Evolutionary conservation across 2,113 vertebrate genomes (phyloP), one percentile per base, ranked within the genome.

Genomic region (Podiceps cristatus): DNA sequence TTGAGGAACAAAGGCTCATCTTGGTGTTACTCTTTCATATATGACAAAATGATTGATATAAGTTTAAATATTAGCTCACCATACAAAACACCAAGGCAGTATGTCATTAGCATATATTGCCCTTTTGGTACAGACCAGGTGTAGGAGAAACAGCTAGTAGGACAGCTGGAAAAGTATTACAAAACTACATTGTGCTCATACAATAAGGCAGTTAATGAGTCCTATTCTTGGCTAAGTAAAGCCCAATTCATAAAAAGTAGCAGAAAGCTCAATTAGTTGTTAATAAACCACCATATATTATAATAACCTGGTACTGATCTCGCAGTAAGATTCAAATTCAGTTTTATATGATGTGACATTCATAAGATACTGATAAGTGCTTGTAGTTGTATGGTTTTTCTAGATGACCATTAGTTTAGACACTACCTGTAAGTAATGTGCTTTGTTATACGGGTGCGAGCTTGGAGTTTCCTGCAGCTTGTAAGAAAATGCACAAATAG

Each of bases 31-130:
- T 60, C 11, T 81, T 92, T 92, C 37, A 62, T 66, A n/a, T 17
- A 86, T 49, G 63, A 75, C 35, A 88, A 88, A 92, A 66, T 66
- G 24, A 67, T 89, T 78, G 37, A 71, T 88, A 14, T 2, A 49
- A 49, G 19, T 86, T 73, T 64, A 95, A 71, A 66, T 81, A 68
- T 86, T 86, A 88, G 17, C 45, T 79, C 13, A 53, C 33, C 35
- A 37, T 47, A 23, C 14, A 76, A 82, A 85, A 90, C 35, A 68
- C 4, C 6, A 83, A 85, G 11, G 7, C 27, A 56, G 11, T 42
- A 37, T 81, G 91, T 82, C 23, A 37, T 76, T 64, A 69, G 4
- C 18, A 31, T 47, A 3, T 59, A 25, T 47, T 67, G 20, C 62
- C 28, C 23, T 83, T 94, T 75, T 45, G 86, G 9, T 86, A 56